Evolutionary conservation across 2,797 vertebrate genomes (phyloP).

Genomic region (Myotis planiceps): DNA sequence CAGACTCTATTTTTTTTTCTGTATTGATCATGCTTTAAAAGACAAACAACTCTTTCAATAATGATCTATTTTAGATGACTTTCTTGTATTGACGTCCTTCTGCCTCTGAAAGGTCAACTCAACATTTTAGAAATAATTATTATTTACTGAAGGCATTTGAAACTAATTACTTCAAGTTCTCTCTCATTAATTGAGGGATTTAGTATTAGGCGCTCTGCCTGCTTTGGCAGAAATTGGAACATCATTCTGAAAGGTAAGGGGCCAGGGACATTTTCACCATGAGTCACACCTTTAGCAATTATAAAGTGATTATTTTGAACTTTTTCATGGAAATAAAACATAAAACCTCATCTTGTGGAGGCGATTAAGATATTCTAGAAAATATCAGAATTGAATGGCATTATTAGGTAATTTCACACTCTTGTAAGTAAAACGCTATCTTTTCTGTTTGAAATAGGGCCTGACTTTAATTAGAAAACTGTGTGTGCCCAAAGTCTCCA

Average conservation of each 20-base stretch:
- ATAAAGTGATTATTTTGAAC: not conserved
- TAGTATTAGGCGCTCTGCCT: not conserved
- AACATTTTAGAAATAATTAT: slow-evolving; percentile 58
- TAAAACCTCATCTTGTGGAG: slow-evolving; percentile 11
- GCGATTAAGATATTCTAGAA: not conserved
- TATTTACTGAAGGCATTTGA: slow-evolving; percentile 53
- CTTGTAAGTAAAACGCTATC: slow-evolving; percentile 4
- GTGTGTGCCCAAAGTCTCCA: not conserved
- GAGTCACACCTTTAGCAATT: not conserved
- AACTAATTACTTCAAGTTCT: slow-evolving; percentile 48
- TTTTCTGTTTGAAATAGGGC: slow-evolving; percentile 34
- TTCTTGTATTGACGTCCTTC: not conserved
- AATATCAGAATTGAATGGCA: slow-evolving; percentile 1
- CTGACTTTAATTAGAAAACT: slow-evolving; percentile 48
- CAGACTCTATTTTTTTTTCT: not conserved
- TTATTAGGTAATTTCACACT: not conserved
- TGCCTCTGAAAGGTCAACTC: slow-evolving; percentile 36
- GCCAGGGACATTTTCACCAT: not conserved
- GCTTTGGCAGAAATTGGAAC: not conserved
- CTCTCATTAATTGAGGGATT: slow-evolving; percentile 35
- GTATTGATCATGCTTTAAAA: slow-evolving; percentile 17
- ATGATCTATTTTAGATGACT: slow-evolving; percentile 6
- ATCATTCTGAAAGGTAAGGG: not conserved
- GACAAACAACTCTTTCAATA: slow-evolving; percentile 4
- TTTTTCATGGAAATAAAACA: not conserved